Conservation (phyloP, 2,113 vertebrate genomes). For the Bambusicola thoracicus region DNA sequence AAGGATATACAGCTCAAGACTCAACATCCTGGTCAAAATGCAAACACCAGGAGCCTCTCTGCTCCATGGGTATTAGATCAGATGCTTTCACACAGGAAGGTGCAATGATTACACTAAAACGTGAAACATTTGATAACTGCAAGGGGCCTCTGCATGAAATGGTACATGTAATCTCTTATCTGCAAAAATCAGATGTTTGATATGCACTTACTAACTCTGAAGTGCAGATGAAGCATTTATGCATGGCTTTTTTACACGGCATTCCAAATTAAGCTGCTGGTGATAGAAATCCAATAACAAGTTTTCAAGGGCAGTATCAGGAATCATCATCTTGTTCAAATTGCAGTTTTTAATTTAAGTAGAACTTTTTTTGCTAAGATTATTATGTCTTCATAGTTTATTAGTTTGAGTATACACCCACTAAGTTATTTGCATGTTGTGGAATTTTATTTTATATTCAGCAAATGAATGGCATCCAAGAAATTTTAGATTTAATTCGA, state of each 20-base stretch:
- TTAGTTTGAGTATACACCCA: constrained; percentile 35
- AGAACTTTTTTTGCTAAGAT: not conserved
- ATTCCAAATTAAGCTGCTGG: not conserved
- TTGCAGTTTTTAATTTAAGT: not conserved
- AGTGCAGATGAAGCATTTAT: not conserved
- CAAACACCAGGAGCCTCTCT: not conserved
- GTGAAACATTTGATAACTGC: not conserved
- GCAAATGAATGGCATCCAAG: constrained; percentile 31
- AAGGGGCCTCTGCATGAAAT: not conserved
- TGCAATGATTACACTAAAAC: not conserved
- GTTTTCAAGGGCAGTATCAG: not conserved
- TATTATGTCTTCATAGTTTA: not conserved
- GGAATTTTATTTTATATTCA: constrained; percentile 43
- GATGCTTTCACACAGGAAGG: not conserved
- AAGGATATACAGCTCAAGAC: not conserved
- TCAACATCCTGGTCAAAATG: not conserved
- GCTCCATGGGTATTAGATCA: not conserved
- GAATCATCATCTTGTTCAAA: not conserved
- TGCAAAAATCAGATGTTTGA: not conserved
- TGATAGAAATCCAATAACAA: not conserved
- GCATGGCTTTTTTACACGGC: not conserved
- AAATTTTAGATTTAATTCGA: constrained; percentile 59
- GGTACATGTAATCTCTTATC: not conserved
- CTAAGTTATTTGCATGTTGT: constrained; percentile 16
- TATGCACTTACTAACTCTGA: not conserved